Evolutionary conservation across 2,113 vertebrate species (phyloP), one percentile per base, ranked within the genome.

Genomic region (Salvator merianae): DNA sequence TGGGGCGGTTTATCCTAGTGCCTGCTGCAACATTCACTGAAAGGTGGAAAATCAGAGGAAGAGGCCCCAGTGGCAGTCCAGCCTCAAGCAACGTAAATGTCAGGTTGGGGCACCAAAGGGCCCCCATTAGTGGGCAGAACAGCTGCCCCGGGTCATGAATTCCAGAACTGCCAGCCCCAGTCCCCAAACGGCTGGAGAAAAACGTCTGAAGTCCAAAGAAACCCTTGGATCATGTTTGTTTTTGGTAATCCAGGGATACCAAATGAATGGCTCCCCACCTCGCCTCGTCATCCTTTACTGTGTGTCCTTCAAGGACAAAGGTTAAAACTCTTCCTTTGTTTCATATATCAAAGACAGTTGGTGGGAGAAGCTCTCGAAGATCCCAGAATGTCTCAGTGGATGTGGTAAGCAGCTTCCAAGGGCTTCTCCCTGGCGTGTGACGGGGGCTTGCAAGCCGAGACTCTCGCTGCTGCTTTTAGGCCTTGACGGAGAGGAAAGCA

Each of bases 331-430:
- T 88, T 72, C 90, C 86, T 79, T 94, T 94, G 24, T 90, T 94
- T 92, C 94, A 84, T 92, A 91, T 77, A 86, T 87, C 81, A 93
- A 96, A 97, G 95, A 94, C 96, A 95, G 88, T 93, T 96, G 96
- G 96, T 94, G 94, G 96, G 95, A 96, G 95, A 96, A 95, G 95
- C 94, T 96, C 93, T 97, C 96, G 97, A 98, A 93, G 93, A 95
- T 97, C 93, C 96, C 96, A 79, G 95, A 89, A 90, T 96, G 93
- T 92, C 91, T 98, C 85, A 91, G 96, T 95, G 96, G 92, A 88
- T 97, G 97, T 94, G 96, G 95, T 92, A 91, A 88, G 92, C 94
- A 88, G 84, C 94, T 96, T 20, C 55, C 55, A 59, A 59, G 55
- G 55, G 55, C 55, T 20, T 5, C 5, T 59, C 55, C 55, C 55